Evolutionary conservation across 2,888 invertebrate species (phyloP).

Genomic region (Dicyrtomina minuta): DNA sequence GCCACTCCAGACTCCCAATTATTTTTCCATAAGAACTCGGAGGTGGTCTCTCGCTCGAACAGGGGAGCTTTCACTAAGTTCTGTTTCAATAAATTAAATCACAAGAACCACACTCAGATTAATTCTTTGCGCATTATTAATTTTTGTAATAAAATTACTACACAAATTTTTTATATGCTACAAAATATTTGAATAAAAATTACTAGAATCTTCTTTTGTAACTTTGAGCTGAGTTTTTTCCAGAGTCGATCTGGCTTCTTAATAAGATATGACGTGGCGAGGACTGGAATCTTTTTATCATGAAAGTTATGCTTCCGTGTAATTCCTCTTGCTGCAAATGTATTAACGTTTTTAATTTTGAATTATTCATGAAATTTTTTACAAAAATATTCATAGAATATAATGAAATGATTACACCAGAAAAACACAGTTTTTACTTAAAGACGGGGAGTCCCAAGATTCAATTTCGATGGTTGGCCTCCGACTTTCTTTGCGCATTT

Average conservation of each 20-base stretch:
- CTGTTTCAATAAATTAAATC: background rate
- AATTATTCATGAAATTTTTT: too few relatives aligned
- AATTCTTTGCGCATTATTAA: too few relatives aligned
- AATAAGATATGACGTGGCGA: background rate
- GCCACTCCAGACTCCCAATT: conserved; percentile 28
- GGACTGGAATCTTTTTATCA: conserved; percentile 1
- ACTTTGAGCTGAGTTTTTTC: background rate
- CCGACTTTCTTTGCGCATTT: too few relatives aligned
- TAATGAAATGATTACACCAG: too few relatives aligned
- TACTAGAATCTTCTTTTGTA: background rate
- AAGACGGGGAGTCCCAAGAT: too few relatives aligned
- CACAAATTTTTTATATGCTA: too few relatives aligned
- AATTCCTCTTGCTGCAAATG: background rate
- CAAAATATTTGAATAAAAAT: background rate
- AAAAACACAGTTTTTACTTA: too few relatives aligned
- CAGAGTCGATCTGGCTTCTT: background rate
- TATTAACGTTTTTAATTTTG: too few relatives aligned
- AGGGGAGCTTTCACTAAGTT: background rate
- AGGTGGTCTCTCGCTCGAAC: background rate
- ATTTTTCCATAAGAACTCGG: background rate
- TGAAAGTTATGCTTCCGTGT: background rate
- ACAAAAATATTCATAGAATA: too few relatives aligned
- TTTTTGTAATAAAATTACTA: too few relatives aligned
- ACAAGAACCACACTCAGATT: too few relatives aligned
- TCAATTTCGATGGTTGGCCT: too few relatives aligned